phyloP scores from a whole-genome alignment of 1,140 invertebrate genomes.

The Belonocnema kinseyi region DNA sequence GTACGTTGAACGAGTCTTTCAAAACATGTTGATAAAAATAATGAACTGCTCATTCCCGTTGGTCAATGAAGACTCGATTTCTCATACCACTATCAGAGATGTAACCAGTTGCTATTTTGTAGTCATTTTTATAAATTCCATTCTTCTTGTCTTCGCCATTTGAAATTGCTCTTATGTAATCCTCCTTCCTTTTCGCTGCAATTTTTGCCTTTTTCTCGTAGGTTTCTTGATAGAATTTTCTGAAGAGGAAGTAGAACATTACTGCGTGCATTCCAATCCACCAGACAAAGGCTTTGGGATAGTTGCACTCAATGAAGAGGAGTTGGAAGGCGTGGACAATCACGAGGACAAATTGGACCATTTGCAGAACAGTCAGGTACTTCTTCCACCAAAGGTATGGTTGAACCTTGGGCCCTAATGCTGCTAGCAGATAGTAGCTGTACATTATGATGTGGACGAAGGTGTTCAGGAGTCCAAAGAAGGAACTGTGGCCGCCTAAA shows the following conservation, averaged over 20 bases:
- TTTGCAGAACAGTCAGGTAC: constrained; percentile 90
- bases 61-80: constrained; percentile 72
- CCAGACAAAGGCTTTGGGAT: constrained; percentile 85
- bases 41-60: constrained; percentile 48
- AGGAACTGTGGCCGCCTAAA: constrained; percentile 85
- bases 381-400: constrained; percentile 97
- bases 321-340: constrained; percentile 89
- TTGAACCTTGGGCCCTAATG: constrained; percentile 89
- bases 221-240: constrained; percentile 84
- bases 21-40: background rate
- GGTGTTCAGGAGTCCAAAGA: constrained; percentile 90
- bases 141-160: constrained; percentile 39
- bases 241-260: constrained; percentile 88
- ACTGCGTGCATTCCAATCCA: constrained; percentile 84
- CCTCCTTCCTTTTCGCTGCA: constrained; percentile 45
- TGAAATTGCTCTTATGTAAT: constrained; percentile 43
- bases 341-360: constrained; percentile 89
- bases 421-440: constrained; percentile 90
- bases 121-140: constrained; percentile 66
- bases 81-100: constrained; percentile 69
- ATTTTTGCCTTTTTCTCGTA: constrained; percentile 74
- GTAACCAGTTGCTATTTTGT: constrained; percentile 72
- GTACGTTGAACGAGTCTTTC: background rate
- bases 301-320: constrained; percentile 90
- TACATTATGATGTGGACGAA: constrained; percentile 96